phyloP scores from a whole-genome alignment of 64 coral and sea anemone species.

The Montipora efflorescens region DNA sequence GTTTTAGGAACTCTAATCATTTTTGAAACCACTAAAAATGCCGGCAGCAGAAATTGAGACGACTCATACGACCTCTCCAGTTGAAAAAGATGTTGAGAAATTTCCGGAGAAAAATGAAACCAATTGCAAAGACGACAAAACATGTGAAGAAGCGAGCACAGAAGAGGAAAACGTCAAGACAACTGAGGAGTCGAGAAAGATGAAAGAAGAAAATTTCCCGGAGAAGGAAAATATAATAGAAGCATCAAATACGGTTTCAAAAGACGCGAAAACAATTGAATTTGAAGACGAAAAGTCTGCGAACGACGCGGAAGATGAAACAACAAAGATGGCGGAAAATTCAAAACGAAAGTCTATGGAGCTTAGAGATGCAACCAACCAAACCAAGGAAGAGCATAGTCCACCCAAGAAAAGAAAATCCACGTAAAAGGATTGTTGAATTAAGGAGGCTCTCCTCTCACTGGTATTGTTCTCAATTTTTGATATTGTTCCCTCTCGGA shows the following conservation, averaged over 20 bases:
- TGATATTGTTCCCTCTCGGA: not conserved
- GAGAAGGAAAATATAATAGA: constrained; percentile 10
- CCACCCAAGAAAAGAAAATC: constrained; percentile 49
- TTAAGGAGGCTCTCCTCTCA: not conserved
- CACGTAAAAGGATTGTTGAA: not conserved
- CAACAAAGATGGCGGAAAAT: constrained; percentile 8
- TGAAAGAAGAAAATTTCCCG: constrained; percentile 14
- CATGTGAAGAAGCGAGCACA: constrained; percentile 5
- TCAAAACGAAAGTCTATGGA: constrained; percentile 34
- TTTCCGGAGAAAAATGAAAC: constrained; percentile 2
- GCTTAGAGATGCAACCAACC: not conserved
- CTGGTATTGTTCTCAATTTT: constrained; percentile 16
- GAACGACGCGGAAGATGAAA: not conserved
- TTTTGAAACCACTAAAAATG: constrained; percentile 3
- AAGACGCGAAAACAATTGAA: not conserved
- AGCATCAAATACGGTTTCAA: not conserved
- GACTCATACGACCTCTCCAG: not conserved
- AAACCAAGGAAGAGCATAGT: constrained; percentile 16
- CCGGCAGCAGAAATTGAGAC: constrained; percentile 35
- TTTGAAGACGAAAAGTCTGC: not conserved
- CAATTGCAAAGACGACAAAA: constrained; percentile 1
- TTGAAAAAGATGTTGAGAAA: constrained; percentile 35
- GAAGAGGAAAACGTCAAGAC: not conserved
- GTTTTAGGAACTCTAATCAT: not conserved
- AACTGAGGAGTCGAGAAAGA: constrained; percentile 16